These are phyloP conservation scores for Myotis myotis DNA, from an alignment of 2,797 vertebrate species.

Conservation along the genomic window DNA sequence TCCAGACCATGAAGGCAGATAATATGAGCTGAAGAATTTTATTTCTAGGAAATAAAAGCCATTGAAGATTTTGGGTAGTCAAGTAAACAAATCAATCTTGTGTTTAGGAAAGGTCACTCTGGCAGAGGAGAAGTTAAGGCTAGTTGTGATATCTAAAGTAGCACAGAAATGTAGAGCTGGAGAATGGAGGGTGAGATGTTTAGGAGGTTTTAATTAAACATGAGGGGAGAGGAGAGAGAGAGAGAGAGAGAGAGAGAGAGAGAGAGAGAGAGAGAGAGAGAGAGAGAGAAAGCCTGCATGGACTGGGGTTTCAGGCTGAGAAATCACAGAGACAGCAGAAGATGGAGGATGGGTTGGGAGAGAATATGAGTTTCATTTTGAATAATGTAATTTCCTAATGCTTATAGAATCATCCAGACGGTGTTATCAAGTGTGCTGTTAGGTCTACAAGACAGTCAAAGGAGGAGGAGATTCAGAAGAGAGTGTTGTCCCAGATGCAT, in stretches of 20 bases:
- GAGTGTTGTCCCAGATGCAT: background rate
- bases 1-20: background rate
- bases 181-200: background rate
- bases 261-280: no score
- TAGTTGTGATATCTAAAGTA: background rate
- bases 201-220: background rate
- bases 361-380: background rate
- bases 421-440: background rate
- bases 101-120: background rate
- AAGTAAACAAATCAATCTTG: background rate
- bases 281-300: background rate
- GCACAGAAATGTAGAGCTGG: background rate
- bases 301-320: background rate
- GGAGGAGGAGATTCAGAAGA: background rate
- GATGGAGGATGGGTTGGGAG: no score
- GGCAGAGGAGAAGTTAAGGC: background rate
- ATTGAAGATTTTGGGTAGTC: background rate
- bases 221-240: background rate
- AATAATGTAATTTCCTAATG: background rate
- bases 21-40: background rate
- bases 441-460: background rate
- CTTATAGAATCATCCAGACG: background rate
- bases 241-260: no score
- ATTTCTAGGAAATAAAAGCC: background rate
- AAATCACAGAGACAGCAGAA: background rate